Base-by-base conservation (phyloP, 2,888 invertebrate genomes). In the Agrilus cyanescens region DNA sequence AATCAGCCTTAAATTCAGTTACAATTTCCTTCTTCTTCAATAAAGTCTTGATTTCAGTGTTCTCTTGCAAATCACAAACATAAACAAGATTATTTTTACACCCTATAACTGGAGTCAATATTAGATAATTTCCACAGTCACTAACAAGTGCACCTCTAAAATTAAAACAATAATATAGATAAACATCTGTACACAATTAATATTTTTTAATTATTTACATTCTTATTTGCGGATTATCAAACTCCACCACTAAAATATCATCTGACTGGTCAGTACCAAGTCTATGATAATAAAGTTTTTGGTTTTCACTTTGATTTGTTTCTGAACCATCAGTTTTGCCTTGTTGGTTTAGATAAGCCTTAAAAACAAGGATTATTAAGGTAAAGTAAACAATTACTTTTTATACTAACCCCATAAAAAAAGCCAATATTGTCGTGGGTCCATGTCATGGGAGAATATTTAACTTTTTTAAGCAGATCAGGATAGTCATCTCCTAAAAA, bases 351-450 rank as follows among this genome's bases (percentile, higher is more conserved):
- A 86, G 83, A 67, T 89, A 95, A 29, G 81, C 75, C 86, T 87
- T 62, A 38, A 54, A 60, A 18, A 49, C 13, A 41, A 38, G n/a
- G n/a, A n/a, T n/a, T n/a, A n/a, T n/a, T 12, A 43, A 4, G 29
- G 38, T 38, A 12, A 29, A 38, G 4, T 12, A 37, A 13, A 12
- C 8, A 33, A 33, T 29, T 25, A 41, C 5, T 16, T 13, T 38
- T 25, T 25, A 37, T 44, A 68, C 73, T 72, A 68, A 84, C 85
- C 43, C 85, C 85, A 67, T 97, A 98, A 68, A 98, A 97, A 53
- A 97, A 75, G 34, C 97, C 97, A 59, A 82, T 79, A 65, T 94
- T 84, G 66, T 97, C 95, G 61, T 90, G 89, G 20, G 90, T 90
- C 96, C 96, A 98, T 1, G 88, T 76, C 68, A 96, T 78, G 12